phyloP scores from a whole-genome alignment of 2,113 vertebrate genomes.

The Otolemur garnettii region DNA sequence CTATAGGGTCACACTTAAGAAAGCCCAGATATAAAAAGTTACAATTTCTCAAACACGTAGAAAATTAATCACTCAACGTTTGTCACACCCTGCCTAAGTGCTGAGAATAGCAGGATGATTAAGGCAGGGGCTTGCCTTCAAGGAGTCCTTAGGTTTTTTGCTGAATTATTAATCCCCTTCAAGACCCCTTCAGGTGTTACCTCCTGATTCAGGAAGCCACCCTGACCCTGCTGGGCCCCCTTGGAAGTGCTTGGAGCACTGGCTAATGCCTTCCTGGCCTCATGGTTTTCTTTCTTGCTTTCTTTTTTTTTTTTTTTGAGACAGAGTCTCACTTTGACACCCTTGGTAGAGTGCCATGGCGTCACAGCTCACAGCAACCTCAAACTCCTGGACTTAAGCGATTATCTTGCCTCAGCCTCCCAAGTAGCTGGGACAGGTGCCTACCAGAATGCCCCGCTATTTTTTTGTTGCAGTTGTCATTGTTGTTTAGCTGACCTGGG shows the following conservation, averaged over 20 bases:
- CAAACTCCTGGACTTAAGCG: too few species aligned
- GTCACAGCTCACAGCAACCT: too few species aligned
- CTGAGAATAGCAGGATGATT: slow-evolving; percentile 77
- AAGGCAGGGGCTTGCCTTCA: slow-evolving; percentile 72
- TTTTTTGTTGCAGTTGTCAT: too few species aligned
- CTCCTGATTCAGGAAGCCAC: slow-evolving; percentile 4
- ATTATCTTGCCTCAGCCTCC: too few species aligned
- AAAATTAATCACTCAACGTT: slow-evolving; percentile 71
- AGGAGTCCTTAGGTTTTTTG: slow-evolving; percentile 35
- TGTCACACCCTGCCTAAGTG: slow-evolving; percentile 69
- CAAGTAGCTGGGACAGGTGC: too few species aligned
- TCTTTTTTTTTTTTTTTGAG: too few species aligned
- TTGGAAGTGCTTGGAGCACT: background rate
- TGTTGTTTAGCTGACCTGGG: too few species aligned
- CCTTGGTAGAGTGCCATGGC: too few species aligned
- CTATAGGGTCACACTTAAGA: slow-evolving; percentile 50
- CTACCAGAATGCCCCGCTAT: too few species aligned
- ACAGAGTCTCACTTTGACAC: too few species aligned
- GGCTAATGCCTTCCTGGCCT: background rate
- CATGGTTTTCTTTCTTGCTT: background rate
- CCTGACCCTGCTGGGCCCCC: background rate
- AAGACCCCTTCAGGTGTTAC: background rate
- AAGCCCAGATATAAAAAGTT: slow-evolving; percentile 77
- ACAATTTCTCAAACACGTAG: slow-evolving; percentile 60
- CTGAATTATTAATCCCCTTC: background rate